Base-by-base conservation (phyloP, 2,797 vertebrate species). In the Catamblyrhynchus diadema region DNA sequence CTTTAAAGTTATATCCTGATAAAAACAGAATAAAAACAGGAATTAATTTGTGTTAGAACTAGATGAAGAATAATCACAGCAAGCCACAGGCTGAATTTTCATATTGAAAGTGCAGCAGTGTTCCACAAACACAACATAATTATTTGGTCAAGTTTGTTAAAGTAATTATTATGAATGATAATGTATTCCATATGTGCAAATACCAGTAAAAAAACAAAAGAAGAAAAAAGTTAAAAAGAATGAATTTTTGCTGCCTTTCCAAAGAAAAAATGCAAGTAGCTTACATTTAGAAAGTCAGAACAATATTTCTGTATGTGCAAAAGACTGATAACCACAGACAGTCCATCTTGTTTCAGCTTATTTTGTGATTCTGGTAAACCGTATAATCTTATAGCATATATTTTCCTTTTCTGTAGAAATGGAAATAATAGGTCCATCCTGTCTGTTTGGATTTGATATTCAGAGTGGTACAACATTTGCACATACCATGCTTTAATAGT, bases 21-120 rank as follows among this genome's bases (percentile, higher is more conserved):
- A 92, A 92, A 84, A 73, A 78, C 50, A 93, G 77, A 94, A 85
- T 15, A 24, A 71, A 91, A 95, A 3, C 4, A 32, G 12, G 6
- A 51, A 88, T 14, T 2, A 54, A 39, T 71, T 88, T 81, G 17
- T 71, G 27, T 79, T 56, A 74, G 18, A 60, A 12, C 10, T 42
- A 60, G 60, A 59, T 61, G 19, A 14, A 65, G 25, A 42, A 21
- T 50, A 69, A 79, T 53, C 18, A 56, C 30, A 84, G 7, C 22
- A 84, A 72, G n/a, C 8, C 39, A 72, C 7, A 35, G 22, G 32
- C 28, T 65, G 25, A 8, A 14, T 87, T 69, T 89, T 72, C 20
- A 24, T 57, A 32, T 6, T 62, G 22, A 54, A 87, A 80, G 1
- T 64, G 33, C 23, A 81, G 9, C 20, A 42, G 2, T 13, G 12